phyloP scores from a whole-genome alignment of 1,140 invertebrate genomes.

The Lepidotrigona ventralis region DNA sequence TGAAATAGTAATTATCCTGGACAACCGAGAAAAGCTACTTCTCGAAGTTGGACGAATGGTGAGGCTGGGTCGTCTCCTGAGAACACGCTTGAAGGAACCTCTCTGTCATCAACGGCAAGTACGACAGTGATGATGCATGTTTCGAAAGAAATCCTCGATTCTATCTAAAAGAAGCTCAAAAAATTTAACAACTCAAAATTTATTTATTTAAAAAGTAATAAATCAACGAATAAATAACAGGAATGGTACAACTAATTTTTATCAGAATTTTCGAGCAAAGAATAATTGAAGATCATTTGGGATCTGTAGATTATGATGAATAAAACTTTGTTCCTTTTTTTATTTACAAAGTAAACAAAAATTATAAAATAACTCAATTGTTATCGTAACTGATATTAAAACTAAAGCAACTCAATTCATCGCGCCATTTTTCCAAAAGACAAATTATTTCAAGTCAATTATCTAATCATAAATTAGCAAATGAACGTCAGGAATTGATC shows the following conservation, averaged over 20 bases:
- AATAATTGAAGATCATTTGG: background rate
- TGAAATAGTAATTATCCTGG: constrained; percentile 80
- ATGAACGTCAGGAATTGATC: too few relatives aligned
- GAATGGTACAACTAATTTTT: background rate
- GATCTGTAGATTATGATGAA: background rate
- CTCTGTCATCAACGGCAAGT: constrained; percentile 76
- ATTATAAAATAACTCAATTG: background rate
- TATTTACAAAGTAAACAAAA: background rate
- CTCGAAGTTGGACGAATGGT: constrained; percentile 88
- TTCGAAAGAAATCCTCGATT: background rate
- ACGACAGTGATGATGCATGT: constrained; percentile 6
- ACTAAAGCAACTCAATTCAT: too few relatives aligned
- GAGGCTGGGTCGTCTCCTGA: constrained; percentile 85
- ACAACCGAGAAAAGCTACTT: constrained; percentile 85
- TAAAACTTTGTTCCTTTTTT: too few relatives aligned
- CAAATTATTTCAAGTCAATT: too few relatives aligned
- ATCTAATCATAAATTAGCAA: too few relatives aligned
- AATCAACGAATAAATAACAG: background rate
- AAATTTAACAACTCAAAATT: too few relatives aligned
- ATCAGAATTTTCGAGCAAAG: background rate
- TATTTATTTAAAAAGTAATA: background rate
- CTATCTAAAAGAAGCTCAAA: background rate
- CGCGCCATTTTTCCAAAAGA: too few relatives aligned
- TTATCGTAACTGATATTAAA: too few relatives aligned
- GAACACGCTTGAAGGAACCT: constrained; percentile 85